Base-by-base conservation (phyloP, 2,113 vertebrate genomes). In the Phylloscopus trochilus region DNA sequence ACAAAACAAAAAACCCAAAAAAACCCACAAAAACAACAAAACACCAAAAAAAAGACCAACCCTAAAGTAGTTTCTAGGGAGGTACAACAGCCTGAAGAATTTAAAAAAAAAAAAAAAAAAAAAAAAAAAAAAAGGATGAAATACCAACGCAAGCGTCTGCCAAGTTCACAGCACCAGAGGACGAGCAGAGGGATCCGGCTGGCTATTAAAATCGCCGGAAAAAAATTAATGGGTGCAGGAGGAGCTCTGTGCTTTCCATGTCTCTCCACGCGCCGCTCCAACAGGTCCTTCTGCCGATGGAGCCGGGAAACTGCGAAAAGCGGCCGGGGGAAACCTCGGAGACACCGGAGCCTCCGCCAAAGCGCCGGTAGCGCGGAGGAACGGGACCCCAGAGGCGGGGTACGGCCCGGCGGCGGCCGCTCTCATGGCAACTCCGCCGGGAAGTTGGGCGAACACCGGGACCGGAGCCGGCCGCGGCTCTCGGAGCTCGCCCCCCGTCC, bases 141-240 rank as follows among this genome's bases (percentile, higher is more conserved):
- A 88, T 1, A 23, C 6, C 20, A 33, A 30, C 0, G 7, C 11
- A 5, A 62, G 37, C 0, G 27, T 15, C 21, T 8, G 35, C 10
- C 53, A 28, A 63, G 82, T 15, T 62, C 26, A 10, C 14, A 6
- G 13, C 21, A 11, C 8, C 2, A n/a, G 13, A 21, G 39, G n/a
- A 47, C 2, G 12, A 33, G 46, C 23, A 66, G 83, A 60, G 14
- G 13, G 35, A 15, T 15, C 19, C n/a, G 5, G 64, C 46, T 85
- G 1, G 31, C 66, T 35, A 6, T 5, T 19, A 56, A 44, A 69
- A 60, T 19, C 6, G 41, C 35, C 13, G 9, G 11, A 15, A 55
- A 72, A 15, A 55, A 72, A 93, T 14, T 11, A 22, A 33, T 2
- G 63, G 4, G 16, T 6, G 31, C 21, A 2, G 17, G 63, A 17